Evolutionary conservation across 2,113 vertebrate species (phyloP), one percentile per base, ranked within the genome.

Genomic region (Gasterosteus aculeatus): DNA sequence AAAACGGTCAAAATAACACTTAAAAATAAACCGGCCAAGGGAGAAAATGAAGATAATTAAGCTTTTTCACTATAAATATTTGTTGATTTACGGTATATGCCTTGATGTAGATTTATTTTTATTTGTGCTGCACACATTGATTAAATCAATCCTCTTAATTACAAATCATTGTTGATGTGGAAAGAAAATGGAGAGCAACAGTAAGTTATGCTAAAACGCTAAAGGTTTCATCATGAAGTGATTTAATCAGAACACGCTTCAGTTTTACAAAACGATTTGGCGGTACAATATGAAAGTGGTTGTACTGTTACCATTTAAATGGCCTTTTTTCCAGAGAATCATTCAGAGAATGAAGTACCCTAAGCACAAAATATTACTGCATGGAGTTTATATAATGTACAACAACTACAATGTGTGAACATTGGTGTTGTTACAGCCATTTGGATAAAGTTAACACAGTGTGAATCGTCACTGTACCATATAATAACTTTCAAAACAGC

Each of bases 51-150:
- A 75, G 59, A 77, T 70, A 3, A 44, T 78, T 77, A 82, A 22
- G 29, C 61, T 75, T 69, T 80, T 80, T 56, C 74, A 71, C 47
- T 92, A 91, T 93, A 93, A 85, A 94, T 93, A 92, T 70, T 71
- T 68, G 35, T 75, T 78, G 65, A 76, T 79, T 79, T 54, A 74
- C 68, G 10, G 38, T 75, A 60, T 86, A 83, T 66, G 69, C 56
- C 46, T 88, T 80, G 72, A 77, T 87, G 83, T 85, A 88, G 81
- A 88, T 84, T 77, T 54, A 69, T 89, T 87, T 26, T 81, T 63
- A 69, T 70, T 80, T 1, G 31, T 85, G 78, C 86, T 66, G 61
- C 74, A 75, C 81, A 89, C 63, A 47, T 77, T 82, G 82, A 75
- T 85, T 75, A 59, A 82, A 69, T 82, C 77, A 85, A 86, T 88